Conservation (phyloP, 2,113 vertebrate species). For the Apteryx mantelli region DNA sequence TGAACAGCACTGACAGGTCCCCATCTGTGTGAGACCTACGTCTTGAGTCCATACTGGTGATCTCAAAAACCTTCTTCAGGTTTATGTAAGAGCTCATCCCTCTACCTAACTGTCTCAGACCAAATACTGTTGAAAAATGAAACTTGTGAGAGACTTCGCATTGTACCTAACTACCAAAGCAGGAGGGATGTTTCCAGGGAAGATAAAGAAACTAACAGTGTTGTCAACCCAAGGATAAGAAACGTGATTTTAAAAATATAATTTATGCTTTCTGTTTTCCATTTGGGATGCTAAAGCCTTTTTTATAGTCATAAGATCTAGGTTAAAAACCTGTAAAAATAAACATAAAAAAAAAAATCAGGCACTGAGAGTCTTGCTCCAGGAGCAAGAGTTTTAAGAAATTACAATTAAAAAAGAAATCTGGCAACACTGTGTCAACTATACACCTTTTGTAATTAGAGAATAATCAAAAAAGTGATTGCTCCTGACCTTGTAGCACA, state of each 20-base stretch:
- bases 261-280: too few relatives aligned
- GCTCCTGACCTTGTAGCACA: too few relatives aligned
- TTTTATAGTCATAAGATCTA: background rate
- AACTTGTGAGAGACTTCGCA: background rate
- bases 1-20: background rate
- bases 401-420: background rate
- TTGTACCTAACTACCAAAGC: background rate
- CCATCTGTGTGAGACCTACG: background rate
- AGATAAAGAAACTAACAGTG: background rate
- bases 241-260: too few relatives aligned
- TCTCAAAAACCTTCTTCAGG: background rate
- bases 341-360: background rate
- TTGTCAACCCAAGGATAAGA: background rate
- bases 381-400: background rate
- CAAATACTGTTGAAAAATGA: background rate
- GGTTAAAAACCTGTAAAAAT: background rate
- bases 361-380: background rate
- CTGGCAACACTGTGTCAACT: background rate
- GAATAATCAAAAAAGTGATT: too few relatives aligned
- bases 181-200: background rate
- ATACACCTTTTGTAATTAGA: background rate
- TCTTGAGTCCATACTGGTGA: background rate
- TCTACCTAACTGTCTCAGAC: background rate
- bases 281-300: background rate
- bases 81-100: background rate